Percentiles rank a stretch among this genome's conserved stretches.
Conservation (phyloP, 1,140 invertebrate species). For the Hydropsyche tenuis region DNA sequence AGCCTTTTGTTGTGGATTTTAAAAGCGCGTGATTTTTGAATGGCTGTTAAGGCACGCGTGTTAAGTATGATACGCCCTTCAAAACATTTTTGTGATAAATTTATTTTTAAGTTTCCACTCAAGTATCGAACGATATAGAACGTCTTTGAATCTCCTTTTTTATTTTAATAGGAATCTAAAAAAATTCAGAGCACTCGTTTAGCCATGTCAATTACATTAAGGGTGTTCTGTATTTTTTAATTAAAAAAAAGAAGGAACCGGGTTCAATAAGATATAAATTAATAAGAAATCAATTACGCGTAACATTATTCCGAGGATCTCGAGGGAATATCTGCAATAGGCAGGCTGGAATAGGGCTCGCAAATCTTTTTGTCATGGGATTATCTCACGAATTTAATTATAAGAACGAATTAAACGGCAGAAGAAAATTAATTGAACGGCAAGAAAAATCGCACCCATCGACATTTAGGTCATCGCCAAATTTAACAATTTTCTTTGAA, state of each 20-base stretch:
- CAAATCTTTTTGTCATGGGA: conserved; percentile 27
- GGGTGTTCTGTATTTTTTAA: conserved; percentile 14
- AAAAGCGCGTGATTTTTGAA: conserved; percentile 29
- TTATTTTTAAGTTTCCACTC: too few species aligned
- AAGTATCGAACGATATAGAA: too few species aligned
- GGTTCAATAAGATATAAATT: conserved; percentile 36
- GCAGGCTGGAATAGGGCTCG: conserved; percentile 13
- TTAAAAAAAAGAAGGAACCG: conserved; percentile 15
- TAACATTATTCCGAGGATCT: conserved; percentile 36
- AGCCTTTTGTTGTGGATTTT: conserved; percentile 26
- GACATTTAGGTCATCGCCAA: neutral
- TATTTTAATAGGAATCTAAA: too few species aligned
- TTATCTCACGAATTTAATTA: conserved; percentile 29
- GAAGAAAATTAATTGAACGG: conserved; percentile 13
- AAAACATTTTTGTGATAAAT: too few species aligned
- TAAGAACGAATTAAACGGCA: conserved; percentile 15
- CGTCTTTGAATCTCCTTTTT: too few species aligned
- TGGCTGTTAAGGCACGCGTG: neutral
- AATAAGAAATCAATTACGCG: conserved; percentile 38
- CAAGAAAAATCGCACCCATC: conserved; percentile 10
- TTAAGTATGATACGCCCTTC: neutral
- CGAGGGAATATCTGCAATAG: conserved; percentile 25
- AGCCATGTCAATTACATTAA: neutral
- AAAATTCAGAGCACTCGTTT: neutral
- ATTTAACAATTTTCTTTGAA: conserved; percentile 3